Base-by-base conservation (phyloP, 2,113 vertebrate species). In the Gasterosteus aculeatus region DNA sequence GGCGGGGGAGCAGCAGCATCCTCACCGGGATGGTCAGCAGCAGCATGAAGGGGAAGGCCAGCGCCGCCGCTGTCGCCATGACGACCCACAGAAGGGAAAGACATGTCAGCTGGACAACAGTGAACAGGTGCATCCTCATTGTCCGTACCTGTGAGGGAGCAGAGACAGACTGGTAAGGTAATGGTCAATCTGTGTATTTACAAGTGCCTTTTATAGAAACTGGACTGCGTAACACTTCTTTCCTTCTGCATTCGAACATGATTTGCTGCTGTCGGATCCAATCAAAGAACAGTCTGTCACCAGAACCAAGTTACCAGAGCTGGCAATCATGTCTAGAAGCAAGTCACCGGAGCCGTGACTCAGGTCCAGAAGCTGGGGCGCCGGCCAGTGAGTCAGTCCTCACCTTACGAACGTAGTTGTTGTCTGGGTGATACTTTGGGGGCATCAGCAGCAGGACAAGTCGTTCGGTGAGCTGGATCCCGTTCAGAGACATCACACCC, bases 11-110 rank as follows among this genome's bases (percentile, higher is more conserved):
- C 78, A 97, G 88, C 84, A 96, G 95, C 94, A 96, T 95, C 79
- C 96, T 95, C 47, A 98, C 92, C 0, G 97, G 97, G 79, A 98
- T 95, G 0, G 97, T 98, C 89, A 98, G 93, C 92, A 99, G 96
- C 90, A 99, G 94, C 89, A 98, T 92, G 82, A 99, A 97, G 73
- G 97, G 97, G 83, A 99, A 99, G 54, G 96, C 96, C 79, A 98
- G 91, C 1, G 97, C 97, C 2, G 96, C 97, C 0, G 94, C 93
- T 0, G 97, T 97, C 33, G 96, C 97, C 97, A 99, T 98, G 88
- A 99, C 96, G 0, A 95, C 95, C 97, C 97, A 99, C 59, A 99
- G 95, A 51, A 95, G 78, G 0, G 95, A 95, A 89, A 99, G 93
- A 80, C 96, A 98, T 0, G 91, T 92, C 83, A 97, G 89, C 94